phyloP scores from a whole-genome alignment of 2,113 vertebrate genomes.

The Oryctolagus cuniculus region mOryCun1.1 NC_091453.1:70311001-70311500 shows the following conservation, averaged over 20 bases:
- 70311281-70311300: not conserved
- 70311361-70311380: not conserved
- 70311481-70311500: not conserved
- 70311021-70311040: no score
- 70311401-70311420: not conserved
- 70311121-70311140: not conserved
- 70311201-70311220: not conserved
- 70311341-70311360: not conserved
- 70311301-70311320: not conserved
- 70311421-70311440: not conserved
- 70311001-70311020: no score
- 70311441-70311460: not conserved
- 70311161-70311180: conserved; percentile 11
- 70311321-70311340: not conserved
- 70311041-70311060: no score
- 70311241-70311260: not conserved
- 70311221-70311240: not conserved
- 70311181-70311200: not conserved
- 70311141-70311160: not conserved
- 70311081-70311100: not conserved
- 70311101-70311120: not conserved
- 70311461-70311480: no score
- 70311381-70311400: conserved; percentile 4
- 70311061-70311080: not conserved
- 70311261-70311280: not conserved